Conservation (phyloP, 2,797 vertebrate species). For the Crotalus adamanteus region DNA sequence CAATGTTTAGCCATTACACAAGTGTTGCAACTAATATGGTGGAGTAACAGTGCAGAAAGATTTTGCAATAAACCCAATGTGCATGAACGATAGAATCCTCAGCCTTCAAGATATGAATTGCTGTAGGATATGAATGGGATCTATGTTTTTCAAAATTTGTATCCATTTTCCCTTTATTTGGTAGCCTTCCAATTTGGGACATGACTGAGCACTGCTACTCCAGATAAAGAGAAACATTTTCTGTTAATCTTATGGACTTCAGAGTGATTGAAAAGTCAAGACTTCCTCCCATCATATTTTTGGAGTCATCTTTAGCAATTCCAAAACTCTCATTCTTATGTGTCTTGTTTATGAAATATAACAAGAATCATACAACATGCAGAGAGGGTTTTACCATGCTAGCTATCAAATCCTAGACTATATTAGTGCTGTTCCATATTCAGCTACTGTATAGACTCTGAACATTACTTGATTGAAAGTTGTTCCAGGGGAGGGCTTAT, state of each 20-base stretch:
- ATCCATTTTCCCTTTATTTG: neutral
- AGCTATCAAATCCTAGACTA: constrained; percentile 30
- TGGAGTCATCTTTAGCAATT: neutral
- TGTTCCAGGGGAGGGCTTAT: constrained; percentile 28
- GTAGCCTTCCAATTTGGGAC: neutral
- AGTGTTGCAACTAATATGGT: neutral
- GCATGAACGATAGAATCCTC: too few species aligned
- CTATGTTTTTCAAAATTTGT: neutral
- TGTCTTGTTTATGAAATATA: constrained; percentile 39
- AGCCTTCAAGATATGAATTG: neutral
- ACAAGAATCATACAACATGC: constrained; percentile 15
- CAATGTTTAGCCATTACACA: neutral
- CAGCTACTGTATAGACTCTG: constrained; percentile 29
- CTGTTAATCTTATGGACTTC: neutral
- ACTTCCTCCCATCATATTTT: neutral
- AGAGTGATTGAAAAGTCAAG: too few species aligned
- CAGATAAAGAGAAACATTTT: neutral
- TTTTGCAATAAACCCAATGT: neutral
- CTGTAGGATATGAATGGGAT: neutral
- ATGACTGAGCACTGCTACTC: neutral
- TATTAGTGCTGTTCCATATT: constrained; percentile 26
- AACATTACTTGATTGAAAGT: constrained; percentile 37
- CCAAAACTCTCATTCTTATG: neutral
- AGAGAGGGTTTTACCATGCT: neutral
- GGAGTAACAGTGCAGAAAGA: neutral